These are phyloP conservation scores for Aspidiotus rigidus DNA, from an alignment of 2,888 invertebrate genomes.

Conservation along the genomic window DNA sequence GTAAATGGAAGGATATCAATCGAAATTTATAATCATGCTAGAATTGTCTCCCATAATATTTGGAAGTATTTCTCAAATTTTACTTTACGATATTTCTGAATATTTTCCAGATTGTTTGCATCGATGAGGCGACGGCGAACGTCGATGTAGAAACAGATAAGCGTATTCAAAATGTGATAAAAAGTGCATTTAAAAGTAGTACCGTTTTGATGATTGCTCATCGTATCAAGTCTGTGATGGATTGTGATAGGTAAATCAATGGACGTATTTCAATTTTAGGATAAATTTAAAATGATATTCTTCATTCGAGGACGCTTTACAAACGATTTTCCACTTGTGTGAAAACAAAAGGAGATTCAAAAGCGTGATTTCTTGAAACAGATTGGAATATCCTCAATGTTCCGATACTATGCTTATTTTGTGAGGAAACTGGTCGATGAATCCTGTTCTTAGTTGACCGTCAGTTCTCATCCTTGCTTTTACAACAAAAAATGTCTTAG, in stretches of 20 bases:
- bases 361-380: no score
- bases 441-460: no score
- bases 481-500: no score
- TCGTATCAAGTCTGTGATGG: conserved; percentile 66
- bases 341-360: no score
- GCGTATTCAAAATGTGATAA: conserved; percentile 64
- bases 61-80: not conserved
- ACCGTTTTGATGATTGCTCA: conserved; percentile 80
- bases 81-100: not conserved
- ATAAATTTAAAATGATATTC: no score
- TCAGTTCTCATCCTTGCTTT: no score
- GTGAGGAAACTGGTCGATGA: no score
- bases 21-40: not conserved
- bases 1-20: not conserved
- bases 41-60: not conserved
- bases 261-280: not conserved
- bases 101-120: conserved; percentile 63
- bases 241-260: conserved; percentile 56
- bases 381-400: no score
- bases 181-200: no score
- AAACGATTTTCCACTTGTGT: not conserved
- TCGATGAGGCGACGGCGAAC: conserved; percentile 90
- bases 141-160: conserved; percentile 79
- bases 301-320: no score
- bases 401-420: no score